These are phyloP conservation scores for Peromyscus leucopus DNA, from an alignment of 2,113 vertebrate species.

Conservation along the genomic window DNA sequence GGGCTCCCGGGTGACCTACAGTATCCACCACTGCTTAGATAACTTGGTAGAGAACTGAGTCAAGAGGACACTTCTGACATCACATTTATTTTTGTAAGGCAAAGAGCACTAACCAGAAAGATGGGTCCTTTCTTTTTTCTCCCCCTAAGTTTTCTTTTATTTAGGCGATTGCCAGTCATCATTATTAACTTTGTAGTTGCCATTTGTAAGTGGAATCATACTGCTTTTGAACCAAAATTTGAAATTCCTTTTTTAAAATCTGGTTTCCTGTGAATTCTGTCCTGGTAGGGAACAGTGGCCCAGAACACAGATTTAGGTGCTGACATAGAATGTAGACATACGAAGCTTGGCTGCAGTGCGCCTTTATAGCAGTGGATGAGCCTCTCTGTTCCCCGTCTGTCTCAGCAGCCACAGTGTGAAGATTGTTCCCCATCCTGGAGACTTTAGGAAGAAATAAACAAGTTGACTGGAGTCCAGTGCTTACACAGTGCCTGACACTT, in stretches of 20 bases:
- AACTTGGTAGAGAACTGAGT: background rate
- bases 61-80: background rate
- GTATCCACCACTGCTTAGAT: background rate
- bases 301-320: background rate
- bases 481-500: background rate
- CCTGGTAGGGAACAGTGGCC: background rate
- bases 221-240: background rate
- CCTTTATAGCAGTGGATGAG: background rate
- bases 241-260: background rate
- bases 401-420: background rate
- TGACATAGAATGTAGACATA: fast-evolving
- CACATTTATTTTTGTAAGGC: background rate
- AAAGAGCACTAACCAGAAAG: background rate
- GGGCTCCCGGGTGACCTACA: background rate
- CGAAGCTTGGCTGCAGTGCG: background rate
- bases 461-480: background rate
- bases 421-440: background rate
- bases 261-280: background rate
- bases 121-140: background rate
- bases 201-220: background rate
- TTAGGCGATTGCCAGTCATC: background rate
- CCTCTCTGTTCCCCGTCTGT: background rate
- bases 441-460: background rate
- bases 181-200: background rate
- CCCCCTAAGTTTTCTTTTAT: background rate